Evolutionary conservation across 2,888 invertebrate genomes (phyloP).

Genomic region (Nomada goodeniana): DNA sequence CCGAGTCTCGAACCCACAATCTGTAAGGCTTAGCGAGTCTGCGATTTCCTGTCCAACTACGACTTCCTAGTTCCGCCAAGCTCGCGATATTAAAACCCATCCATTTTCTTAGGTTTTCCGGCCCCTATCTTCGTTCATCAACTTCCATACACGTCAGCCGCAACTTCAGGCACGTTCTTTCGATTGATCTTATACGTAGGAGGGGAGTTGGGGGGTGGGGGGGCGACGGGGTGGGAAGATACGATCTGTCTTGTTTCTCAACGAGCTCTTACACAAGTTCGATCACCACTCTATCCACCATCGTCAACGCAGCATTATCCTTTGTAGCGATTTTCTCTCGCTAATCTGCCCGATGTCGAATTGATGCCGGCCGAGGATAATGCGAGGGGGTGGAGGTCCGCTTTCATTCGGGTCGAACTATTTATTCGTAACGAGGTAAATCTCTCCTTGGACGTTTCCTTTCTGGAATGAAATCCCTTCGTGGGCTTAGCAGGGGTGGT

Average conservation of each 20-base stretch:
- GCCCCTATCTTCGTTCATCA: constrained; percentile 36
- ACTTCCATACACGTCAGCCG: constrained; percentile 6
- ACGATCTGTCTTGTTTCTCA: constrained; percentile 33
- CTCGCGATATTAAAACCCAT: constrained; percentile 80
- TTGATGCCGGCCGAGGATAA: constrained; percentile 5
- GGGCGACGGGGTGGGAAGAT: background rate
- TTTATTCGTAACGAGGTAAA: constrained; percentile 45
- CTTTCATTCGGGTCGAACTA: constrained; percentile 20
- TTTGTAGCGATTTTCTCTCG: background rate
- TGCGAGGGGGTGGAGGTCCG: constrained; percentile 7
- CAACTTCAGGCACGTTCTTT: constrained; percentile 18
- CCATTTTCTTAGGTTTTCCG: constrained; percentile 71
- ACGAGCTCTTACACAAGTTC: constrained; percentile 20
- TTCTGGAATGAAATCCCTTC: constrained; percentile 54
- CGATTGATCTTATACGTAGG: constrained; percentile 29
- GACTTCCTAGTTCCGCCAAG: constrained; percentile 63
- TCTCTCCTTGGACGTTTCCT: constrained; percentile 26
- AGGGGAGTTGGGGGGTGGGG: background rate
- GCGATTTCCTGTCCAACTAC: constrained; percentile 63
- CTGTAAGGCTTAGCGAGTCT: constrained; percentile 82
- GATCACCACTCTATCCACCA: constrained; percentile 25
- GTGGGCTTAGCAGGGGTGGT: constrained; percentile 57
- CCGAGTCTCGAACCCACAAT: constrained; percentile 80
- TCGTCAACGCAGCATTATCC: constrained; percentile 15
- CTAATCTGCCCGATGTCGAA: background rate